Percentiles rank a stretch among this genome's conserved stretches.
Conservation (phyloP, 2,797 vertebrate genomes). For the Hippoglossus hippoglossus region DNA sequence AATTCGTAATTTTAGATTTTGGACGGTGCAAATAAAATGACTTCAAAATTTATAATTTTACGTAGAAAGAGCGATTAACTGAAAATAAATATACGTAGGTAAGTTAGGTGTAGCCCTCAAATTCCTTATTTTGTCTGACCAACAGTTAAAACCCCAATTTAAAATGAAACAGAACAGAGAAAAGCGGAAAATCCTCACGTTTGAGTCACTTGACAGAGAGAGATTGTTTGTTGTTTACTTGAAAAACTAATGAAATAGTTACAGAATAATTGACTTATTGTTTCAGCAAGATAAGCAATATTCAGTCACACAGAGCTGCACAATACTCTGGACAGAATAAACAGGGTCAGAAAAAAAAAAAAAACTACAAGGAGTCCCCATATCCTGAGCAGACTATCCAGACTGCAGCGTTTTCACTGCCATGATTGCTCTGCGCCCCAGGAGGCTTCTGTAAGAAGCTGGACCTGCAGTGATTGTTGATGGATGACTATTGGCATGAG, state of each 20-base stretch:
- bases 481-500: constrained; percentile 62
- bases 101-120: no score
- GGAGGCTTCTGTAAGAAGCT: constrained; percentile 40
- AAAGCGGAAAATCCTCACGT: no score
- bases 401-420: constrained; percentile 32
- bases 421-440: constrained; percentile 64
- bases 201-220: not conserved
- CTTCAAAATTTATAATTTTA: no score
- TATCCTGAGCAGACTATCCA: constrained; percentile 40
- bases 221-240: not conserved
- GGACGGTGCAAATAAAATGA: no score
- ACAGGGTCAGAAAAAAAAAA: constrained; percentile 1
- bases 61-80: not conserved
- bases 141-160: no score
- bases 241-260: not conserved
- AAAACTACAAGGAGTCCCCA: constrained; percentile 15
- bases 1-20: no score
- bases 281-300: not conserved
- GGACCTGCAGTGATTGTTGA: constrained; percentile 52
- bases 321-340: constrained; percentile 12
- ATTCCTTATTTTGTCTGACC: no score
- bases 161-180: no score
- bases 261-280: not conserved
- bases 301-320: constrained; percentile 1
- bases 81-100: no score